Evolutionary conservation across 2,888 invertebrate genomes (phyloP).

Genomic region (Hydraecia micacea): DNA sequence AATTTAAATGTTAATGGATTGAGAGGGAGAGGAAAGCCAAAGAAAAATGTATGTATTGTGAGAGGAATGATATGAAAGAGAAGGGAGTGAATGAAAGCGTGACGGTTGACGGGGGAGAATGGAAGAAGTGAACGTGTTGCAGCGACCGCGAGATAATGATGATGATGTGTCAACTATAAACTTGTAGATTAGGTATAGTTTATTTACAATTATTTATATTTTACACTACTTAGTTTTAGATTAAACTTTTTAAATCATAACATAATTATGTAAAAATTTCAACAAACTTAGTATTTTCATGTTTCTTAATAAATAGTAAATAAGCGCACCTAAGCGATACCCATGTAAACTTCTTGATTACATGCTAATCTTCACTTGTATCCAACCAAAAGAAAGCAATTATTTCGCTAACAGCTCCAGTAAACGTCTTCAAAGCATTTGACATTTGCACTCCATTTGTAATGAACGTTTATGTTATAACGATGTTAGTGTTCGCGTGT

Average conservation of each 20-base stretch:
- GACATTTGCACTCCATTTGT: constrained; percentile 28
- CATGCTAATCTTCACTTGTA: constrained; percentile 34
- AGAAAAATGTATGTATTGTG: background rate
- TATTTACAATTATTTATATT: background rate
- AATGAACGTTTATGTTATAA: constrained; percentile 19
- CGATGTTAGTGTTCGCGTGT: constrained; percentile 7
- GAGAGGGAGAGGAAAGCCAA: background rate
- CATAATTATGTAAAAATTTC: background rate
- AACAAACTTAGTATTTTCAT: background rate
- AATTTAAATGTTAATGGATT: background rate
- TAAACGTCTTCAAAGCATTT: constrained; percentile 30
- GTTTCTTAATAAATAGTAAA: constrained; percentile 1
- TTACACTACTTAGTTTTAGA: background rate
- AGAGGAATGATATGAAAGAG: background rate
- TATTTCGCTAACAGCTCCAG: constrained; percentile 16
- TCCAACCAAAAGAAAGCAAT: constrained; percentile 39
- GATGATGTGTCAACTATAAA: background rate
- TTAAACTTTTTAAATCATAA: background rate
- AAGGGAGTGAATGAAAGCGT: background rate
- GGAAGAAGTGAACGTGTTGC: background rate
- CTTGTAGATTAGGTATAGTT: background rate
- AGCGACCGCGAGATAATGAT: background rate
- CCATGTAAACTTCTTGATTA: constrained; percentile 26
- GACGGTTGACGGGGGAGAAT: background rate
- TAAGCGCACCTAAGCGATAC: background rate